Conservation (phyloP, 2,888 invertebrate genomes). For the Mesodorylaimus sp. region DNA sequence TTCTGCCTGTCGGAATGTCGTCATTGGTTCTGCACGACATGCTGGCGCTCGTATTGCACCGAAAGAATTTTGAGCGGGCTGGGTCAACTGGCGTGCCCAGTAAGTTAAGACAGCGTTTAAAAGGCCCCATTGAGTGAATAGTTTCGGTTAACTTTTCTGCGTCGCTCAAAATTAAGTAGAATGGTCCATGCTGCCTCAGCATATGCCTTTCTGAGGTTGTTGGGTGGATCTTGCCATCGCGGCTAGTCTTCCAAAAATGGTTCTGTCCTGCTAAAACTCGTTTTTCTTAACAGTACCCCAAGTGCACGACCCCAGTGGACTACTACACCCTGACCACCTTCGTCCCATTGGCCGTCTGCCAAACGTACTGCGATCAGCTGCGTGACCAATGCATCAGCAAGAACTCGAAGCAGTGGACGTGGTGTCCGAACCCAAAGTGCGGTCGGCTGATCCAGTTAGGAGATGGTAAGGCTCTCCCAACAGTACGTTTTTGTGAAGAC, state of each 20-base stretch:
- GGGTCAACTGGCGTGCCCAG: slow-evolving; percentile 12
- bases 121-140: no score
- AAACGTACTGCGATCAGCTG: background rate
- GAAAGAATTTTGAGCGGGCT: slow-evolving; percentile 10
- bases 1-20: slow-evolving; percentile 13
- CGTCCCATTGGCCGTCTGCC: slow-evolving; percentile 1
- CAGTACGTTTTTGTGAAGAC: background rate
- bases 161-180: no score
- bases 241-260: no score
- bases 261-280: no score
- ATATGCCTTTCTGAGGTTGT: no score
- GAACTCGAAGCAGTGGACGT: slow-evolving; percentile 4
- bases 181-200: no score
- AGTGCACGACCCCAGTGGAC: slow-evolving; percentile 11
- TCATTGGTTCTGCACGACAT: slow-evolving; percentile 16
- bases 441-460: slow-evolving; percentile 2
- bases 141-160: no score
- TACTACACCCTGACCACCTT: slow-evolving; percentile 5
- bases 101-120: no score
- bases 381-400: background rate
- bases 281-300: slow-evolving; percentile 11
- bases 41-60: slow-evolving; percentile 14
- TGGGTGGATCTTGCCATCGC: no score
- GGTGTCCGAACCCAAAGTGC: slow-evolving; percentile 13
- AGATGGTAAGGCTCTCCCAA: background rate